Base-by-base conservation (phyloP, 2,888 invertebrate species). In the Andrena flavipes region DNA sequence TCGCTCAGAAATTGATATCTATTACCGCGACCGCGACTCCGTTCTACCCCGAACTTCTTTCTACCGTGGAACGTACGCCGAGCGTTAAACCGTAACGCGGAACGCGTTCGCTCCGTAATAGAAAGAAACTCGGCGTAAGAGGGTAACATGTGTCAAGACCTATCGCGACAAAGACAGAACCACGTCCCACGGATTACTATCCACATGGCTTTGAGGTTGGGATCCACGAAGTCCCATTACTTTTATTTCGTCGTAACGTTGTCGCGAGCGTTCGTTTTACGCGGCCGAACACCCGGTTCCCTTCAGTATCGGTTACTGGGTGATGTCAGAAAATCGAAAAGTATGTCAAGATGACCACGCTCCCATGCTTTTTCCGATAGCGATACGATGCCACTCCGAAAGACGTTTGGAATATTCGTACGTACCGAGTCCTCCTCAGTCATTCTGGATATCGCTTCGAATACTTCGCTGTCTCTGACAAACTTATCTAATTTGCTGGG, bases 341-440 rank as follows among this genome's bases (percentile, higher is more conserved):
- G 71, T 80, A 79, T 76, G 76, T 84, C 69, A 80, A 62, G 82
- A 76, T 64, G 70, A 80, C 74, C 76, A 80, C 67, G 76, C 74
- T 74, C 65, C 76, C 82, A 85, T 78, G 72, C 76, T 74, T 67
- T 67, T 63, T 35, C 33, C 26, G 23, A 68, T 74, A 63, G 23
- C 20, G 23, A 59, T 29, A 65, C 1, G 42, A 69, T 30, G 64
- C 64, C 42, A 51, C 30, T 7, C 10, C 20, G 20, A 49, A 16
- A 42, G 59, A 77, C 4, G 2, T 51, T 51, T 54, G 8, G 4
- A 29, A 42, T 54, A 63, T 76, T 67, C 29, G 49, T 87, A 85
- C 88, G 91, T 94, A 95, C 95, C 90, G 94, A 94, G 87, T 95
- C 95, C 90, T 95, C 95, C 90, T 95, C 95, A 26, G 95, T 94